phyloP scores from a whole-genome alignment of 2,888 invertebrate species.

The Acanthosepion pharaonis region DNA sequence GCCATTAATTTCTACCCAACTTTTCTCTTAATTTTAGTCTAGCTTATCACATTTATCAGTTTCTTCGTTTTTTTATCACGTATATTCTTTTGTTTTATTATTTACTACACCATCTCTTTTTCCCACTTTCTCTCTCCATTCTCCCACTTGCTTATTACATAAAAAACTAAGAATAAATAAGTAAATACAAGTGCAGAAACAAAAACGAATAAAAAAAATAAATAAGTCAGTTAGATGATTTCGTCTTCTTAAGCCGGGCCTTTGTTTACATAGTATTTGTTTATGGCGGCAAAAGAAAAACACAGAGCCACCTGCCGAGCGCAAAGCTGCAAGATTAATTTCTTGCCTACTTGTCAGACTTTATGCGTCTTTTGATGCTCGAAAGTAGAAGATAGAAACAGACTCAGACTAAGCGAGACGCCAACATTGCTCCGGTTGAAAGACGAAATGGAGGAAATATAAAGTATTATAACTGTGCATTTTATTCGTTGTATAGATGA shows the following conservation, averaged over 20 bases:
- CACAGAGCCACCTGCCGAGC: background rate
- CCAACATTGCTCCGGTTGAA: background rate
- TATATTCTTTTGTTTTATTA: too few species aligned
- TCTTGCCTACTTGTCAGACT: background rate
- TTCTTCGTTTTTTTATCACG: too few species aligned
- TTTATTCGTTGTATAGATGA: background rate
- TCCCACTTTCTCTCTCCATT: too few species aligned
- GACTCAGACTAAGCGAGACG: background rate
- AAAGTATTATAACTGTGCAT: background rate
- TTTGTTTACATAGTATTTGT: conserved; percentile 6
- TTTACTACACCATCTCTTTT: too few species aligned
- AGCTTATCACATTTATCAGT: too few species aligned
- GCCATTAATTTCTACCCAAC: too few species aligned
- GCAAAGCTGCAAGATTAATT: conserved; percentile 33
- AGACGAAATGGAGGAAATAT: background rate
- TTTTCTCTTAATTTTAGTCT: too few species aligned
- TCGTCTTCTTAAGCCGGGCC: too few species aligned
- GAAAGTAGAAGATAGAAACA: background rate
- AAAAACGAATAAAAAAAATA: background rate
- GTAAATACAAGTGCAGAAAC: background rate
- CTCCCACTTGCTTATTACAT: too few species aligned
- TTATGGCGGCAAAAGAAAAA: background rate
- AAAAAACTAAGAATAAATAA: too few species aligned
- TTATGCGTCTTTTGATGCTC: background rate
- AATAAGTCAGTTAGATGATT: background rate